Conservation (phyloP, 2,888 invertebrate genomes). For the Nysson spinosus region DNA sequence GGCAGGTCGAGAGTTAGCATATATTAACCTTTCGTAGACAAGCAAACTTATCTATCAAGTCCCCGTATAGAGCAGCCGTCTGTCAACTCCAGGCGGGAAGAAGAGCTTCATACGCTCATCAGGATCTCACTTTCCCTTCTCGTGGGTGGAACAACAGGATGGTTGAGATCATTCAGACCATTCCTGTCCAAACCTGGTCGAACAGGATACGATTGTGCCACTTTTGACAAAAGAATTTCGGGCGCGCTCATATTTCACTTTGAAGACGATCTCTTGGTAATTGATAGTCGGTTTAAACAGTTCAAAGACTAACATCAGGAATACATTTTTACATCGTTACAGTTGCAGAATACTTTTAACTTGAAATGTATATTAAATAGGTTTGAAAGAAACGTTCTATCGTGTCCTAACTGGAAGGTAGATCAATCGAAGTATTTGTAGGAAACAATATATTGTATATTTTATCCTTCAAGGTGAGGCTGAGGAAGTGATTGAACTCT, state of each 20-base stretch:
- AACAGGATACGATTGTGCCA: constrained; percentile 42
- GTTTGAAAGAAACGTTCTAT: too few relatives aligned
- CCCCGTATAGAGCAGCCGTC: constrained; percentile 20
- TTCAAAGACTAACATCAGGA: too few relatives aligned
- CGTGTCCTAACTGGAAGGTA: too few relatives aligned
- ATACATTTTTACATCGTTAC: too few relatives aligned
- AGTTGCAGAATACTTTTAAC: too few relatives aligned
- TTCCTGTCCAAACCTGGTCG: constrained; percentile 27
- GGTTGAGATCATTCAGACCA: constrained; percentile 46
- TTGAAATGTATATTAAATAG: too few relatives aligned
- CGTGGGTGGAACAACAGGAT: constrained; percentile 55
- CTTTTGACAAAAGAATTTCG: constrained; percentile 26
- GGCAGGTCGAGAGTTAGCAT: constrained; percentile 53
- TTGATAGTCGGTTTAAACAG: too few relatives aligned
- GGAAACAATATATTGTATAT: too few relatives aligned
- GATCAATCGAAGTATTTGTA: too few relatives aligned
- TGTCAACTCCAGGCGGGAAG: constrained; percentile 36
- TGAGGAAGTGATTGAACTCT: too few relatives aligned
- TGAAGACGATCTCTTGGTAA: not conserved
- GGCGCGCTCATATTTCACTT: not conserved
- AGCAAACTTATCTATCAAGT: not conserved
- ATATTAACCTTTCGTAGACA: constrained; percentile 59
- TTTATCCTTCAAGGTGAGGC: too few relatives aligned
- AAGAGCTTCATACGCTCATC: constrained; percentile 18
- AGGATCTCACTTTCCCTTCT: constrained; percentile 57